phyloP scores from a whole-genome alignment of 2,113 vertebrate species.

The Eulacestoma nigropectus region DNA sequence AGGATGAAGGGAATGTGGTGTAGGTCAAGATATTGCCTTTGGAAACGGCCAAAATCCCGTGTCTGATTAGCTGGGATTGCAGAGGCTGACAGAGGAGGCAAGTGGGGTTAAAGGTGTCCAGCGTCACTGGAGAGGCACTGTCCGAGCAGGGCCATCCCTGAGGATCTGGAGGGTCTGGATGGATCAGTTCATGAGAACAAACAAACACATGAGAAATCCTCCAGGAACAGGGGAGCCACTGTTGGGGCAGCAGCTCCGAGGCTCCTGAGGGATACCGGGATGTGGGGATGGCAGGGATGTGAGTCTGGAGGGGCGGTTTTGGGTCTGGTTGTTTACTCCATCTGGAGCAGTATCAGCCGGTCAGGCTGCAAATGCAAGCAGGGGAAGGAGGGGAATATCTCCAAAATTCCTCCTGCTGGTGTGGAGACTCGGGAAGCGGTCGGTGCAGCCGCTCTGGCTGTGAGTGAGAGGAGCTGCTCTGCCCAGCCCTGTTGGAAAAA shows the following conservation, averaged over 20 bases:
- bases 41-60: not conserved
- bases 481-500: not conserved
- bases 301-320: not conserved
- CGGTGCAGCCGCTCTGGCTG: rapidly evolving
- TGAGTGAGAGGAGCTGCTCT: not conserved
- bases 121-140: not conserved
- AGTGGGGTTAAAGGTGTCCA: not conserved
- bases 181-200: not conserved
- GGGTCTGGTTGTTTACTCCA: not conserved
- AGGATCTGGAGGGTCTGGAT: not conserved
- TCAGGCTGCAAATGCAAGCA: not conserved
- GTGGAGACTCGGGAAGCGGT: not conserved
- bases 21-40: not conserved
- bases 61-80: not conserved
- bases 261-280: rapidly evolving
- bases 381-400: not conserved
- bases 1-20: not conserved
- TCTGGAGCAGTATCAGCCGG: not conserved
- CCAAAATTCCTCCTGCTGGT: not conserved
- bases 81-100: not conserved
- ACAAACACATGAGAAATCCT: not conserved
- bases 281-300: not conserved
- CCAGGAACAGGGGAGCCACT: not conserved
- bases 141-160: not conserved
- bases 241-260: rapidly evolving